These are phyloP conservation scores for Macroglossus sobrinus DNA, from an alignment of 2,113 vertebrate genomes.

Conservation along the genomic window DNA sequence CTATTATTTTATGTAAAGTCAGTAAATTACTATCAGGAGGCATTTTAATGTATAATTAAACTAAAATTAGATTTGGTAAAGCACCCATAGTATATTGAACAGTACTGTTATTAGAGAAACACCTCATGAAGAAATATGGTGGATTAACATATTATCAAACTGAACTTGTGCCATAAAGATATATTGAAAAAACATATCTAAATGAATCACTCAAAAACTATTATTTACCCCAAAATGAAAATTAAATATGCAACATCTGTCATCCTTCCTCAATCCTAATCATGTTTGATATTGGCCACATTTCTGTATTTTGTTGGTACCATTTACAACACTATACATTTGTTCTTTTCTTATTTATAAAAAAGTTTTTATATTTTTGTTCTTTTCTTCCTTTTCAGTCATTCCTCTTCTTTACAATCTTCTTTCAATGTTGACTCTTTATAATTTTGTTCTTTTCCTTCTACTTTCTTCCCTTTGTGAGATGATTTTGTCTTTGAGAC, in stretches of 20 bases:
- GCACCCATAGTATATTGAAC: neutral
- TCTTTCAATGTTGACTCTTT: neutral
- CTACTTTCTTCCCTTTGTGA: neutral
- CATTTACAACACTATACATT: neutral
- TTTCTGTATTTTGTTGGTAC: neutral
- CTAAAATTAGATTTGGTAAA: conserved; percentile 34
- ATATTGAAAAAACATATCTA: neutral
- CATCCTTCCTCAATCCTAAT: neutral
- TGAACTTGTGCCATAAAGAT: neutral
- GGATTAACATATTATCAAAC: neutral
- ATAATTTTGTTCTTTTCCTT: neutral
- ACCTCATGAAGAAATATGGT: neutral
- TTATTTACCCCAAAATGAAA: neutral
- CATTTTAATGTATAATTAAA: conserved; percentile 46
- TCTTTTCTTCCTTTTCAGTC: neutral
- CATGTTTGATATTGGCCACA: neutral
- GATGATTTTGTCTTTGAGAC: neutral
- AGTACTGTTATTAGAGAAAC: neutral
- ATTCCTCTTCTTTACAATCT: neutral
- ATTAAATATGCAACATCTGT: neutral
- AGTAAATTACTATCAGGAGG: neutral
- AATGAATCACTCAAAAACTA: neutral
- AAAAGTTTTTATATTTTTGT: neutral
- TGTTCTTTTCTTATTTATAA: neutral
- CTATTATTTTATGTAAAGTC: neutral